These are phyloP conservation scores for Troilus luridus DNA, from an alignment of 2,888 invertebrate genomes.

Conservation along the genomic window DNA sequence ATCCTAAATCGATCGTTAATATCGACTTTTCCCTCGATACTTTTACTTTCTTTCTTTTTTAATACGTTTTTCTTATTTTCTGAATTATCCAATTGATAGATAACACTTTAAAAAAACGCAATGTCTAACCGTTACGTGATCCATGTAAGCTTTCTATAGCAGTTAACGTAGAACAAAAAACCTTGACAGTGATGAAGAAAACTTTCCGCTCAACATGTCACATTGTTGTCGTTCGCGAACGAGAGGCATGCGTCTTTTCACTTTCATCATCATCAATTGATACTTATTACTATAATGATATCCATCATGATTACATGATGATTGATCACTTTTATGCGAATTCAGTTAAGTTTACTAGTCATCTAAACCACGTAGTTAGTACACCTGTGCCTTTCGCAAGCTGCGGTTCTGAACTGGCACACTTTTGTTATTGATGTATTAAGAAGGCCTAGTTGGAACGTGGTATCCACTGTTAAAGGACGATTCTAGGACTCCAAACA, in stretches of 20 bases:
- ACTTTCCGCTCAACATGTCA: neutral
- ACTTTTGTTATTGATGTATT: neutral
- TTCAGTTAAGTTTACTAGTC: neutral
- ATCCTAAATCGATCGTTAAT: neutral
- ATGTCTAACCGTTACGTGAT: neutral
- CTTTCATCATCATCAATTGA: neutral
- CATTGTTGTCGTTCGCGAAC: neutral
- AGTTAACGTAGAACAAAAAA: neutral
- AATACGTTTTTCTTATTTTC: neutral
- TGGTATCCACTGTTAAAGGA: neutral
- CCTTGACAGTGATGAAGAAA: constrained; percentile 22
- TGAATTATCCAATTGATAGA: constrained; percentile 13
- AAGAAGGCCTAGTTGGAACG: no score
- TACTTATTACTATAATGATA: neutral
- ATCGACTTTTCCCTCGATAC: neutral
- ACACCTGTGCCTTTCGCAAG: neutral
- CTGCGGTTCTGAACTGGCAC: neutral
- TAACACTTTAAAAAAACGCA: neutral
- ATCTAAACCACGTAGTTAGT: neutral
- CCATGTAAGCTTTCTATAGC: neutral
- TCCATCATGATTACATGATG: neutral
- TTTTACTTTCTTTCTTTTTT: neutral
- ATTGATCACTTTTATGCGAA: no score
- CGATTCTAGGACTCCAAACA: neutral
- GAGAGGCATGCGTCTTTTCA: neutral